phyloP scores from a whole-genome alignment of 2,797 vertebrate species.

The Halcyon badia region DNA sequence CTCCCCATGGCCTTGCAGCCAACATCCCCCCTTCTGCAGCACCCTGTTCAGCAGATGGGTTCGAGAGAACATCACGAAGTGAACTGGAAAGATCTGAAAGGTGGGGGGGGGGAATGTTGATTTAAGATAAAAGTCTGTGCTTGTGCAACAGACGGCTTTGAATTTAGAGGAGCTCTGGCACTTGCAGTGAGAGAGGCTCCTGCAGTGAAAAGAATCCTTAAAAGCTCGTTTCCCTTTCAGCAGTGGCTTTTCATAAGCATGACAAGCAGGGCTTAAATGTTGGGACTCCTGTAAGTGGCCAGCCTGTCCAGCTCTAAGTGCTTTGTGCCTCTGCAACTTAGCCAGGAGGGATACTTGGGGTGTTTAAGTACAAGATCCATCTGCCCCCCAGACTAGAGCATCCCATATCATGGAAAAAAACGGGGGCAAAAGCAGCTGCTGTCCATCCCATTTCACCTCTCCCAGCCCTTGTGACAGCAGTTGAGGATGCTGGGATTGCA shows the following conservation, averaged over 20 bases:
- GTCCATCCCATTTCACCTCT: neutral
- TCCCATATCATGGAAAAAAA: neutral
- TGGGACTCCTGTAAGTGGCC: neutral
- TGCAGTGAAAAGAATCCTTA: neutral
- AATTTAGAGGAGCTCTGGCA: neutral
- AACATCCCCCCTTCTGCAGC: neutral
- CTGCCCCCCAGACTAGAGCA: neutral
- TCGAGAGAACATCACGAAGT: neutral
- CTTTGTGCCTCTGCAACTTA: neutral
- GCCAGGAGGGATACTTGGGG: neutral
- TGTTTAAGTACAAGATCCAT: neutral
- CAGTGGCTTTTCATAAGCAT: neutral
- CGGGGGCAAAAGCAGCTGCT: neutral
- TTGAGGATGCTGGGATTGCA: neutral
- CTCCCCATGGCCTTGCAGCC: neutral
- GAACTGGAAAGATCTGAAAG: neutral
- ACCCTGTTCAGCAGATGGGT: fast-evolving
- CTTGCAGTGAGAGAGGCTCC: neutral
- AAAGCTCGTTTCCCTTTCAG: neutral
- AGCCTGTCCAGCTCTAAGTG: neutral
- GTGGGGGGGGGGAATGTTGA: fast-evolving
- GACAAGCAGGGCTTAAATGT: neutral
- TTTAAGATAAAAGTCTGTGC: neutral
- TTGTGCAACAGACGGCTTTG: neutral
- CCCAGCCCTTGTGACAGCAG: neutral